phyloP scores from a whole-genome alignment of 2,888 invertebrate species.

The Leucophenga maculata region DNA sequence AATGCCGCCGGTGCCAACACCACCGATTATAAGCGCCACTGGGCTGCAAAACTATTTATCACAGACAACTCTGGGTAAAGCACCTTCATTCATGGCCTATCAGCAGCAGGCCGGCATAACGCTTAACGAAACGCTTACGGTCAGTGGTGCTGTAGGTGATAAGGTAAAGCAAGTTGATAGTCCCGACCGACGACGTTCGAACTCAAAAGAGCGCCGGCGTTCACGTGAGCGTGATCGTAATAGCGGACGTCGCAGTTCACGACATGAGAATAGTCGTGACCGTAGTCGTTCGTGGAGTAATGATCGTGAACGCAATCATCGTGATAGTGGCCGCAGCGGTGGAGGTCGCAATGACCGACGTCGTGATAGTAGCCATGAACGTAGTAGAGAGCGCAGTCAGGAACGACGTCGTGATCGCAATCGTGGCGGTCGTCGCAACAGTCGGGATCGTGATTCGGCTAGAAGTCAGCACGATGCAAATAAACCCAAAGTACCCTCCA shows the following conservation, averaged over 20 bases:
- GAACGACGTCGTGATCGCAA: slow-evolving; percentile 70
- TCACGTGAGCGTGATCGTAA: slow-evolving; percentile 66
- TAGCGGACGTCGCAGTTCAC: slow-evolving; percentile 57
- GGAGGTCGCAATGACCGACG: slow-evolving; percentile 66
- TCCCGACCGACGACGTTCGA: slow-evolving; percentile 57
- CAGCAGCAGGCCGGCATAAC: slow-evolving; percentile 67
- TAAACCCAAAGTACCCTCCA: slow-evolving; percentile 33
- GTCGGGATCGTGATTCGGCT: slow-evolving; percentile 47
- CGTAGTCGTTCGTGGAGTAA: slow-evolving; percentile 67
- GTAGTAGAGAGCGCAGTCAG: slow-evolving; percentile 49
- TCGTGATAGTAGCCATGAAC: slow-evolving; percentile 57
- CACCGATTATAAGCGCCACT: slow-evolving; percentile 67
- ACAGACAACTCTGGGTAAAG: slow-evolving; percentile 37
- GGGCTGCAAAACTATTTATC: slow-evolving; percentile 63
- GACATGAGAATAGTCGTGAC: slow-evolving; percentile 73
- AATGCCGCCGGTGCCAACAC: slow-evolving; percentile 65
- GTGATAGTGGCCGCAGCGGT: slow-evolving; percentile 58
- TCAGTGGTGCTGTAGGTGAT: slow-evolving; percentile 26
- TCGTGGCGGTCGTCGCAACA: slow-evolving; percentile 72
- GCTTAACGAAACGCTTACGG: slow-evolving; percentile 42
- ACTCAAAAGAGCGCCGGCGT: slow-evolving; percentile 69
- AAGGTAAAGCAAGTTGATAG: not conserved
- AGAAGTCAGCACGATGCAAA: not conserved
- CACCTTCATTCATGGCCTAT: slow-evolving; percentile 62
- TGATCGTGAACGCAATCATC: slow-evolving; percentile 40